Evolutionary conservation across 2,797 vertebrate species (phyloP), one percentile per base, ranked within the genome.

Genomic region (Sciurus vulgaris): DNA sequence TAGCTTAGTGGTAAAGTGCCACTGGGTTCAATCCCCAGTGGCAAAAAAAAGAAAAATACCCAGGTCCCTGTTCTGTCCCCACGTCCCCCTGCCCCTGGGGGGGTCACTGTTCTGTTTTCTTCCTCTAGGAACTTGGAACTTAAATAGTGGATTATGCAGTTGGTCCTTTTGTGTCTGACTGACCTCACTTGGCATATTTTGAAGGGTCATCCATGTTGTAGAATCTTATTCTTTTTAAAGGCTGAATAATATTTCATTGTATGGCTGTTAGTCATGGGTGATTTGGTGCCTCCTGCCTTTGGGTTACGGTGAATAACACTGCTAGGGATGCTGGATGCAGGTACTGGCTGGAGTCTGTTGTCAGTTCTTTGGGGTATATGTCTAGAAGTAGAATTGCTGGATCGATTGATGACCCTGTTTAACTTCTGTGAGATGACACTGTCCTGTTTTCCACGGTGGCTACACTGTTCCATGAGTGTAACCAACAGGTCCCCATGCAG

Each of bases 361-460:
- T 81, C 9, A 17, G 1, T 15, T 24, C 17, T 20, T 28, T 12
- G 0, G 22, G 18, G 33, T 47, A 3, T 12, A 15, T 7, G 61
- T 28, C 79, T 33, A 8, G 17, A 65, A 51, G 33, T 18, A 67
- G 56, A 38, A 38, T 86, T 69, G 9, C 59, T 28, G 67, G 30
- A 30, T 35, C n/a, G 1, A 4, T 9, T 0, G 18, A 22, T 28
- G 26, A 67, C 41, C 51, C 63, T 7, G 26, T 51, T 69, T 79
- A 2, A 35, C 10, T 41, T 70, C 67, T 33, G 12, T 47, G 56
- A 76, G 49, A 63, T 35, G 28, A 10, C 3, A 3, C 30, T 20
- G 1, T 5, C 0, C n/a, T 17, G 7, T 33, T 56, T 73, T 17
- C 30, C 5, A 18, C 5, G 1, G 35, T 38, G 0, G 14, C 38